These are phyloP conservation scores for Belgica antarctica DNA, from an alignment of 2,888 invertebrate genomes.

Conservation along the genomic window DNA sequence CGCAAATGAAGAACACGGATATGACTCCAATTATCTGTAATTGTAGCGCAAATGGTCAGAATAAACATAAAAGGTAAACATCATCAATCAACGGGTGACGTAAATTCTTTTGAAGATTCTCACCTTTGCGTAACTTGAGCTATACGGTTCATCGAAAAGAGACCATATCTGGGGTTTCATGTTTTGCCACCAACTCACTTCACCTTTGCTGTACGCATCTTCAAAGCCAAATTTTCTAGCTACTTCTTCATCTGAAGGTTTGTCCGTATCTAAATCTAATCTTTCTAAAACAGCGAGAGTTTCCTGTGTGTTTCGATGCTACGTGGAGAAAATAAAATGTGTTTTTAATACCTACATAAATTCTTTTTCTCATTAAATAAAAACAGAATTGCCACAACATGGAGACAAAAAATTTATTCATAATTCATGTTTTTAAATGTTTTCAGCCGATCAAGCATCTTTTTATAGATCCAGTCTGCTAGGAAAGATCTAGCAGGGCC, in stretches of 20 bases:
- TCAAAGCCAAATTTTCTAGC: constrained; percentile 97
- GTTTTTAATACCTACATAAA: too few relatives aligned
- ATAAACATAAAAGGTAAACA: constrained; percentile 2
- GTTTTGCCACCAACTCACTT: constrained; percentile 93
- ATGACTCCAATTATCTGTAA: constrained; percentile 95
- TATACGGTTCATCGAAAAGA: constrained; percentile 98
- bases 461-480: too few relatives aligned
- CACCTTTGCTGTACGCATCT: constrained; percentile 88
- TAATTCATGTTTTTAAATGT: too few relatives aligned
- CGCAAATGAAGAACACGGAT: constrained; percentile 99
- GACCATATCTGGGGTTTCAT: constrained; percentile 98
- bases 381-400: too few relatives aligned
- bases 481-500: too few relatives aligned
- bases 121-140: constrained; percentile 96
- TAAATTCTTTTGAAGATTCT: constrained; percentile 47
- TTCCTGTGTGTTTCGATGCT: constrained; percentile 98
- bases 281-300: constrained; percentile 96
- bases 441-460: too few relatives aligned
- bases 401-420: too few relatives aligned
- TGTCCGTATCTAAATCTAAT: constrained; percentile 95
- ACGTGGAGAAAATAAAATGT: too few relatives aligned
- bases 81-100: constrained; percentile 9
- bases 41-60: constrained; percentile 47
- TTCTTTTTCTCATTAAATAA: too few relatives aligned
- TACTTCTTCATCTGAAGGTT: constrained; percentile 95